Percentiles rank a stretch among this genome's conserved stretches.
Evolutionary conservation across 2,888 invertebrate species (phyloP).

Genomic region (Cybosia mesomella): DNA sequence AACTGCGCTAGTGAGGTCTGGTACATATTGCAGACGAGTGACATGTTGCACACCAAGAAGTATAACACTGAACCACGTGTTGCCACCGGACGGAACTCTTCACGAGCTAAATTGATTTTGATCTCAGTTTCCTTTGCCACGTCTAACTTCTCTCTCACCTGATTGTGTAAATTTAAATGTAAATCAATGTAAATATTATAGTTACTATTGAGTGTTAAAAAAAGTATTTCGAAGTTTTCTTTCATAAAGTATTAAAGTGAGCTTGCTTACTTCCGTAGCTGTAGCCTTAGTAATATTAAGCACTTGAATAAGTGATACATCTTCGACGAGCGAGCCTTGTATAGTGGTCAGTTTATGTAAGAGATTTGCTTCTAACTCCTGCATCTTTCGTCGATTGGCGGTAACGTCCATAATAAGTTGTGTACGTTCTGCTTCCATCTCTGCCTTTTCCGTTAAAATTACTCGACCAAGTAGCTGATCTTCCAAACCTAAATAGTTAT

Average conservation of each 20-base stretch:
- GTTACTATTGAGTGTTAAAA: neutral
- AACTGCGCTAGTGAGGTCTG: slow-evolving; percentile 96
- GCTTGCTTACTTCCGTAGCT: slow-evolving; percentile 88
- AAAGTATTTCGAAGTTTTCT: neutral
- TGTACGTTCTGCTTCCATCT: slow-evolving; percentile 93
- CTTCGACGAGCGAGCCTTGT: slow-evolving; percentile 94
- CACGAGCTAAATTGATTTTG: slow-evolving; percentile 94
- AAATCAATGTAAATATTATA: no score
- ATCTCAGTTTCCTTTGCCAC: slow-evolving; percentile 93
- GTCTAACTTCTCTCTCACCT: slow-evolving; percentile 92
- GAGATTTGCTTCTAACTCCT: slow-evolving; percentile 94
- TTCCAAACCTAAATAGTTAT: slow-evolving; percentile 87
- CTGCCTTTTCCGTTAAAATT: slow-evolving; percentile 93
- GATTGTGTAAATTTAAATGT: neutral
- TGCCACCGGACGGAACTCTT: slow-evolving; percentile 95
- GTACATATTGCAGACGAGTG: slow-evolving; percentile 95
- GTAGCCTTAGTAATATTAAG: slow-evolving; percentile 93
- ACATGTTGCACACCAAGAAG: slow-evolving; percentile 95
- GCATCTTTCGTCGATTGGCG: slow-evolving; percentile 93
- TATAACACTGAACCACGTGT: slow-evolving; percentile 95
- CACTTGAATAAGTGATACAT: slow-evolving; percentile 94
- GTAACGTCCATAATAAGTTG: slow-evolving; percentile 94
- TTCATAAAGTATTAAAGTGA: neutral
- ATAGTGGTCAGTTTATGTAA: slow-evolving; percentile 95
- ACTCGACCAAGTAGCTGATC: slow-evolving; percentile 95